Evolutionary conservation across 2,113 vertebrate species (phyloP).

Genomic region (Tupaia chinensis): DNA sequence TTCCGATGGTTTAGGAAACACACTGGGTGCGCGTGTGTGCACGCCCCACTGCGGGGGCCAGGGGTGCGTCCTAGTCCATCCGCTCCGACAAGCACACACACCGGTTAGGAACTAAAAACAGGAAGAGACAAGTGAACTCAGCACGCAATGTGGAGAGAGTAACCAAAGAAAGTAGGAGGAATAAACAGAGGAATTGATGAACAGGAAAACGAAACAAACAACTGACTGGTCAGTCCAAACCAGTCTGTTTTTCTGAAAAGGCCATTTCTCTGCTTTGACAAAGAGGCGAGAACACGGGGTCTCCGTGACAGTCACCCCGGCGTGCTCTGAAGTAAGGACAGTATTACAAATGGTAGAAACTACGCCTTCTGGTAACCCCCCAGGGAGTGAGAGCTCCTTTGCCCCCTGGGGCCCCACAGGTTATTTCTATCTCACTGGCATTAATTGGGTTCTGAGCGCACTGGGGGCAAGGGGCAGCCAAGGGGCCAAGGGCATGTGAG

Average conservation of each 20-base stretch:
- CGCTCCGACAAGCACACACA: too few relatives aligned
- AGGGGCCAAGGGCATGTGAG: not conserved
- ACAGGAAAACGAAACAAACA: not conserved
- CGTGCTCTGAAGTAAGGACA: not conserved
- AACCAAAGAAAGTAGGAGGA: not conserved
- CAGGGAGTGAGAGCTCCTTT: constrained; percentile 14
- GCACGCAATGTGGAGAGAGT: not conserved
- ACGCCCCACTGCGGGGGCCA: too few relatives aligned
- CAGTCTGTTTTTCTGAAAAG: not conserved
- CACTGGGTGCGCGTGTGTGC: too few relatives aligned
- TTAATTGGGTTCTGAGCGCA: constrained; percentile 64
- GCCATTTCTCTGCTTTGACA: not conserved
- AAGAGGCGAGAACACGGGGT: not conserved
- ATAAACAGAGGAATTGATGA: not conserved
- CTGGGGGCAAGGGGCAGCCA: not conserved
- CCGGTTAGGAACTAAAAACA: too few relatives aligned
- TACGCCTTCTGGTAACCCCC: constrained; percentile 33
- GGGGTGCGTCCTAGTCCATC: too few relatives aligned
- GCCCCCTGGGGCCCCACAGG: not conserved
- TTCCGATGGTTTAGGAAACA: too few relatives aligned
- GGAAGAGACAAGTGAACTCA: too few relatives aligned
- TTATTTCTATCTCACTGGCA: constrained; percentile 62
- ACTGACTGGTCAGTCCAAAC: not conserved
- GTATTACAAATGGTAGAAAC: not conserved
- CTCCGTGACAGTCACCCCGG: not conserved